phyloP scores from a whole-genome alignment of 2,797 vertebrate genomes.

The Psittacula derbiana region DNA sequence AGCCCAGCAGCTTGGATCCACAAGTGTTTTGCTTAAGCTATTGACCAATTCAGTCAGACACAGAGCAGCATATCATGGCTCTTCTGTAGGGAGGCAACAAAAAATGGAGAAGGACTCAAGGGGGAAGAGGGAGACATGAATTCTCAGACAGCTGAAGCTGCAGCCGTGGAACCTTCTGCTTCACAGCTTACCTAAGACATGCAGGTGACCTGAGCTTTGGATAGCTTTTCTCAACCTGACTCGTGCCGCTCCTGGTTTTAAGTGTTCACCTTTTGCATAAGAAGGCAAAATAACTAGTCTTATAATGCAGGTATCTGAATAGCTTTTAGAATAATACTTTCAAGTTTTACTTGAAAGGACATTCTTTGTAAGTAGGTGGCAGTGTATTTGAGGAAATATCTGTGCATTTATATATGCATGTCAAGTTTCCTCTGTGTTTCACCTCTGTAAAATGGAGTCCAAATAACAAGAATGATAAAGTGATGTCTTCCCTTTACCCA shows the following conservation, averaged over 20 bases:
- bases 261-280: background rate
- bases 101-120: background rate
- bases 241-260: background rate
- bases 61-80: background rate
- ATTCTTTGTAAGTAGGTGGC: background rate
- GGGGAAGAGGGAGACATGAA: background rate
- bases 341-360: background rate
- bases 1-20: background rate
- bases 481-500: background rate
- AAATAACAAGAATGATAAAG: background rate
- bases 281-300: background rate
- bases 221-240: background rate
- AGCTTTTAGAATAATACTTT: background rate
- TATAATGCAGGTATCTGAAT: background rate
- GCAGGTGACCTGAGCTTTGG: background rate
- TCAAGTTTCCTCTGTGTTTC: background rate
- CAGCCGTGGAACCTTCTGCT: background rate
- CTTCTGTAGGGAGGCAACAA: background rate
- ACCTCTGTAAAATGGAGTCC: background rate
- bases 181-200: background rate
- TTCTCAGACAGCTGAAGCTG: background rate
- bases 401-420: background rate
- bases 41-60: background rate
- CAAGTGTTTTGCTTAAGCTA: rapidly evolving
- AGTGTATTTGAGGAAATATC: background rate